Evolutionary conservation across 2,797 vertebrate genomes (phyloP), one percentile per base, ranked within the genome.

Genomic region (Sebastes minor): DNA sequence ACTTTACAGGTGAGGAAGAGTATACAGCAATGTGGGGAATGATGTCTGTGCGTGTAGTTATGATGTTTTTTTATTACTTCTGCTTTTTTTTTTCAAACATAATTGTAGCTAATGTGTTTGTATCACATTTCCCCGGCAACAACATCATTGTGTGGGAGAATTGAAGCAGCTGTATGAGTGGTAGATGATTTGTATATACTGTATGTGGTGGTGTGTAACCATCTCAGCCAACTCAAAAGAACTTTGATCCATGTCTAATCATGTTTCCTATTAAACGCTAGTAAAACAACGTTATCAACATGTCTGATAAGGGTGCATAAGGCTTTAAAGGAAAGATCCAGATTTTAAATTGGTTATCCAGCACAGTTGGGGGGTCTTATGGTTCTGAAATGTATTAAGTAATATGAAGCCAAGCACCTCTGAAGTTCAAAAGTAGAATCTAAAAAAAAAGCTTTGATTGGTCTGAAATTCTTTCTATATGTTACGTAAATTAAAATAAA

Each of bases 1-100:
- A 20, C 62, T 49, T 52, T 6, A 69, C 78, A 89, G 87, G 86
- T 90, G 67, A 94, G 88, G n/a, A 81, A 57, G 33, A 49, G 38
- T 42, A 9, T 13, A 20, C 25, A 38, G 8, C 38, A 7, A 3
- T 57, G 10, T 23, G 61, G 71, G 52, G 12, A 64, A 23, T 23
- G 1, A 64, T 25, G 12, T 52, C 3, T 10, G 2, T 62, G 42
- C 38, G 8, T 23, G 22, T 57, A 23, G 55, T 52, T 28, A 23
- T 49, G 18, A 20, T 59, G 1, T n/a, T 4, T 5, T 55, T 60
- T 74, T 5, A 28, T 66, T 5, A 35, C 11, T 67, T 77, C 20
- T 60, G 13, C 9, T n/a, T 62, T n/a, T 72, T 28, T 49, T 49
- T 49, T 52, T 46, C 2, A 2, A 18, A 56, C 18, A 38, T 3